phyloP scores from a whole-genome alignment of 2,888 invertebrate species.

The Meandrusa payeni region DNA sequence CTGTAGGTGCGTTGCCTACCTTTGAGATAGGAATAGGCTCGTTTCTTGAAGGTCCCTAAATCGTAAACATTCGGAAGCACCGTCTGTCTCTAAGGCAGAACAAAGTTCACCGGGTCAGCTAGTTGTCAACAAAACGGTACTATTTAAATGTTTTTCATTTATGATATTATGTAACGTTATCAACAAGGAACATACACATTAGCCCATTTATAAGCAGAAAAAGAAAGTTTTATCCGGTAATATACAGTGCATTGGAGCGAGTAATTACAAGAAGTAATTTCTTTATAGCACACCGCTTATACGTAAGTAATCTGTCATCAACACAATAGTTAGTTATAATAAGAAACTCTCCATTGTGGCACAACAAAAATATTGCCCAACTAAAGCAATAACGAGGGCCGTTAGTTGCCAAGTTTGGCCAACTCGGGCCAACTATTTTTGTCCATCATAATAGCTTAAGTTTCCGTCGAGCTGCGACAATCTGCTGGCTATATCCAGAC shows the following conservation, averaged over 20 bases:
- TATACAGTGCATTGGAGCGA: background rate
- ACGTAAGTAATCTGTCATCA: constrained; percentile 47
- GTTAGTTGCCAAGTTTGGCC: constrained; percentile 60
- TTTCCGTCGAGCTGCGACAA: constrained; percentile 52
- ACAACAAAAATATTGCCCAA: constrained; percentile 72
- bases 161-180: too few relatives aligned
- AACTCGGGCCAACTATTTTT: constrained; percentile 71
- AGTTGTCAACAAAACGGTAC: too few relatives aligned
- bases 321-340: constrained; percentile 62
- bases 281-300: constrained; percentile 25
- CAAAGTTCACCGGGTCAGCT: too few relatives aligned
- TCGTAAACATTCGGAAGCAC: too few relatives aligned
- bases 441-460: constrained; percentile 74
- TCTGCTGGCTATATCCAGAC: constrained; percentile 52
- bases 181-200: too few relatives aligned
- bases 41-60: too few relatives aligned
- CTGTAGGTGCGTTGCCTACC: too few relatives aligned
- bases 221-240: too few relatives aligned
- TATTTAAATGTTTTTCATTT: too few relatives aligned
- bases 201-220: too few relatives aligned
- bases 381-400: constrained; percentile 73
- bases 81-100: too few relatives aligned
- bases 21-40: too few relatives aligned
- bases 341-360: constrained; percentile 55
- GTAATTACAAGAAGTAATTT: constrained; percentile 20